Percentiles rank a stretch among this genome's conserved stretches.
Conservation (phyloP, 2,888 invertebrate species). For the Dinocampus coccinellae region DNA sequence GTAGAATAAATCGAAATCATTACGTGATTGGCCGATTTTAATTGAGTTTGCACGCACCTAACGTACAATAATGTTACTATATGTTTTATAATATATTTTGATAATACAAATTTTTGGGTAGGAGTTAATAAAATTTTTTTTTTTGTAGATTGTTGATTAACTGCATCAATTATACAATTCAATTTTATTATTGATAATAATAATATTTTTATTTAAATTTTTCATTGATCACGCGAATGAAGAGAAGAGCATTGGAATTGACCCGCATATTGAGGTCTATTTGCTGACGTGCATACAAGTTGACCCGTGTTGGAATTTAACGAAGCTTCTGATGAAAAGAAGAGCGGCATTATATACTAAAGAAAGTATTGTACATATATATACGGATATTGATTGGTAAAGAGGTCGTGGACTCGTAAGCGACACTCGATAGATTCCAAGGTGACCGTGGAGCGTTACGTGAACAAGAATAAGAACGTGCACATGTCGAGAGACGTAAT, state of each 20-base stretch:
- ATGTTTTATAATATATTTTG: neutral
- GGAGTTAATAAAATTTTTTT: no score
- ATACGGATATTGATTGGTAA: neutral
- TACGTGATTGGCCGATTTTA: constrained; percentile 17
- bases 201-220: no score
- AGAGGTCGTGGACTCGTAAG: constrained; percentile 14
- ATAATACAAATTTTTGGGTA: neutral
- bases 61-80: neutral
- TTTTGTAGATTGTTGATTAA: neutral
- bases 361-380: neutral
- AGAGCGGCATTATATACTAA: neutral
- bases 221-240: neutral
- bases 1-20: constrained; percentile 1
- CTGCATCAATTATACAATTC: neutral
- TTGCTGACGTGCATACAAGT: constrained; percentile 9
- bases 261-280: neutral
- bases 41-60: constrained; percentile 5
- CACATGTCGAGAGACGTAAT: neutral
- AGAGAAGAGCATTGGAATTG: neutral
- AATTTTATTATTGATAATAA: neutral
- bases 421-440: constrained; percentile 5
- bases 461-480: neutral
- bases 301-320: neutral
- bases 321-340: neutral
- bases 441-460: neutral